phyloP scores from a whole-genome alignment of 2,888 invertebrate species.

The Clitarchus hookeri region DNA sequence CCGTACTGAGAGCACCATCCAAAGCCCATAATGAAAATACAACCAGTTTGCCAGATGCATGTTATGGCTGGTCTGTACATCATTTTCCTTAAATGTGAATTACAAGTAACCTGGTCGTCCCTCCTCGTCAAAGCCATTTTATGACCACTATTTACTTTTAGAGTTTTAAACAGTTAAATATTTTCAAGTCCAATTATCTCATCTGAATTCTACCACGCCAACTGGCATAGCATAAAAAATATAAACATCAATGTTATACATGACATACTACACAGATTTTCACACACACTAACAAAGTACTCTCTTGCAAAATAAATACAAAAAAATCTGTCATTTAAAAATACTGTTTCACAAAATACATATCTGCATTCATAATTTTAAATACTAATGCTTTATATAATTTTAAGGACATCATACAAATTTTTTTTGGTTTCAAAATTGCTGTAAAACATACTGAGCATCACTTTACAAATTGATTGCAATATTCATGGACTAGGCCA shows the following conservation, averaged over 20 bases:
- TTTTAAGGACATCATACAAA: not conserved
- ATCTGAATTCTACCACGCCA: no score
- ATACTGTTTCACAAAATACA: conserved; percentile 17
- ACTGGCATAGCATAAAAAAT: not conserved
- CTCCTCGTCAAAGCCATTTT: no score
- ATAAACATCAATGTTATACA: not conserved
- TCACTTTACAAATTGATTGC: not conserved
- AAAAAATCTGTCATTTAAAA: not conserved
- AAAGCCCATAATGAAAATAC: no score
- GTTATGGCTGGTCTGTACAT: no score
- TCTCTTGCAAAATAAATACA: not conserved
- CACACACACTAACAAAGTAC: not conserved
- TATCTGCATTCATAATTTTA: conserved; percentile 19
- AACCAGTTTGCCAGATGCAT: no score
- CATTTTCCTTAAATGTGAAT: no score
- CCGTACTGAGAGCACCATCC: no score
- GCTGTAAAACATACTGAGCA: not conserved
- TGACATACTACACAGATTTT: not conserved
- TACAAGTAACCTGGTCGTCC: no score
- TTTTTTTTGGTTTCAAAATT: not conserved
- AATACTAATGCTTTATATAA: not conserved
- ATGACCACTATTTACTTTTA: no score
- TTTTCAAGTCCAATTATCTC: no score
- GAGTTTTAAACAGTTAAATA: no score
- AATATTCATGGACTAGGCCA: conserved; percentile 7